Evolutionary conservation across 2,113 vertebrate species (phyloP), one percentile per base, ranked within the genome.

Genomic region (Psophia crepitans): DNA sequence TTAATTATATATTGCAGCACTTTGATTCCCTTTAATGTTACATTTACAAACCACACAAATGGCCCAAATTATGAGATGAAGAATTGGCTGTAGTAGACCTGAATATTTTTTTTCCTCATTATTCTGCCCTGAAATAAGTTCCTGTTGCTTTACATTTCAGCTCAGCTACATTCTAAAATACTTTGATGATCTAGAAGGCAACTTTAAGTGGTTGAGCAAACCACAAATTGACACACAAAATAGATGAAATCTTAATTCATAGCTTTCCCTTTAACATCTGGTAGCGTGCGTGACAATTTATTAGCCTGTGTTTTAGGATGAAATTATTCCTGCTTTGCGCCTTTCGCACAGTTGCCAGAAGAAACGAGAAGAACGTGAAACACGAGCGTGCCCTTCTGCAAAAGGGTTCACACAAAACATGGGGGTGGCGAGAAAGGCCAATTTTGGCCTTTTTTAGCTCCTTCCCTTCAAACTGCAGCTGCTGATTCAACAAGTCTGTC

Each of bases 21-120:
- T 95, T 91, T 84, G 82, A 78, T 94, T 96, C 74, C 60, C 56
- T 95, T 92, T 92, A 94, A 58, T 84, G 89, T 60, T 94, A 14
- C 79, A 56, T 95, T 95, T 95, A 78, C 63, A 95, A 95, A 96
- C 97, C 96, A 68, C 97, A 91, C 81, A 93, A 90, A 69, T 93
- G 77, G 79, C 83, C 87, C 63, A 46, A 74, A 85, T 58, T 84
- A 51, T 51, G 90, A 70, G 78, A 68, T 95, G 78, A 88, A 80
- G 63, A 95, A 94, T 88, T 81, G 70, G 39, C 68, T 90, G 24
- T 71, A 60, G 61, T 24, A 53, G 44, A 39, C 53, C 33, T 63
- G 69, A 74, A 22, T 83, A 37, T 61, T 83, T 91, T 79, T 79
- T 95, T 79, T 65, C 51, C 53, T 95, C 51, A 56, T 95, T 96